Percentiles rank a stretch among this genome's conserved stretches.
phyloP scores from a whole-genome alignment of 2,797 vertebrate genomes.

The Typhlichthys eigenmanni region DNA sequence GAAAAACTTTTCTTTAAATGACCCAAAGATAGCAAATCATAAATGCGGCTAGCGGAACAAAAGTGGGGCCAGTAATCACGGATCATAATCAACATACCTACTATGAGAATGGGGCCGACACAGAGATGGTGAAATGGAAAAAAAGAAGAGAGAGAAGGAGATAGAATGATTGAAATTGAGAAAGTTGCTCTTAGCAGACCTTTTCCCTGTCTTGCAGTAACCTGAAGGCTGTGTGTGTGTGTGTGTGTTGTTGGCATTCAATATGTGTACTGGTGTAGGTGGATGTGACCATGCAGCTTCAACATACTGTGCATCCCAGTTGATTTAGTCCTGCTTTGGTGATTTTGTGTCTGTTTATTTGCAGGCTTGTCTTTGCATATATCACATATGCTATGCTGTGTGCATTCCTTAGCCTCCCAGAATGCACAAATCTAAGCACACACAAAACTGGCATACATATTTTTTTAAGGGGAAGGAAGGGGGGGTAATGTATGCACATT shows the following conservation, averaged over 20 bases:
- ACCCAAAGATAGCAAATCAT: too few species aligned
- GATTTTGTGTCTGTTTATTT: not conserved
- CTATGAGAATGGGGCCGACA: slow-evolving; percentile 7
- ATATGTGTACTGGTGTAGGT: slow-evolving; percentile 5
- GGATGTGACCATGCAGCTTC: slow-evolving; percentile 24
- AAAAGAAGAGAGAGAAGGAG: slow-evolving; percentile 11
- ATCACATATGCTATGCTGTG: not conserved
- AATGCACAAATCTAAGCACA: too few species aligned
- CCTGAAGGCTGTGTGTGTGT: slow-evolving; percentile 39
- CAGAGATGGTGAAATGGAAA: not conserved
- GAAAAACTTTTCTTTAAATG: too few species aligned
- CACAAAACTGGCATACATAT: too few species aligned
- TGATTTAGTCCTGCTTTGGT: not conserved
- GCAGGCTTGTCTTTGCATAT: not conserved
- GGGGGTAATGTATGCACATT: too few species aligned
- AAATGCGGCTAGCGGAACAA: too few species aligned
- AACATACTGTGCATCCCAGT: slow-evolving; percentile 19
- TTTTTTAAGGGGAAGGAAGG: too few species aligned
- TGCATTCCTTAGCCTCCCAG: not conserved
- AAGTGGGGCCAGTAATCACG: too few species aligned
- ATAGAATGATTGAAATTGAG: slow-evolving; percentile 4
- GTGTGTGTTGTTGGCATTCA: not conserved
- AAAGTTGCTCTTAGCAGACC: slow-evolving; percentile 53
- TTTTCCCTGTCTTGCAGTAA: slow-evolving; percentile 49
- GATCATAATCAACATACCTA: too few species aligned